Conservation (phyloP, 2,888 invertebrate genomes). For the Hydropsyche betteni region DNA sequence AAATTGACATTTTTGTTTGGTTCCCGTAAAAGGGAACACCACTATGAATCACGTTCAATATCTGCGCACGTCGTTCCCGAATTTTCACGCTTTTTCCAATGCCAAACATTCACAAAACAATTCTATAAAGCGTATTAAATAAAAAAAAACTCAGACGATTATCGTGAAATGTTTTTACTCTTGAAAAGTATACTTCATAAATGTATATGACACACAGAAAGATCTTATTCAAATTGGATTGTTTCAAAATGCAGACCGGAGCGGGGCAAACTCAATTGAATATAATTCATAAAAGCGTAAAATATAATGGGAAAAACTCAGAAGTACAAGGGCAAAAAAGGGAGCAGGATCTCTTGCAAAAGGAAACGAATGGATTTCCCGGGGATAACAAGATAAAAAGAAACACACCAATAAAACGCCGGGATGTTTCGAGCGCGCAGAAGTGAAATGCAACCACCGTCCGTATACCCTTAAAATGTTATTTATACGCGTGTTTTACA, state of each 20-base stretch:
- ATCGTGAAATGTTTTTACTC: not conserved
- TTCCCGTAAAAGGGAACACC: conserved; percentile 22
- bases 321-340: conserved; percentile 45
- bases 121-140: not conserved
- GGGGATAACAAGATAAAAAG: conserved; percentile 51
- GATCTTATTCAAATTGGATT: conserved; percentile 49
- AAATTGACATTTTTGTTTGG: conserved; percentile 34
- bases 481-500: too few species aligned
- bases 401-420: conserved; percentile 28
- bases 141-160: not conserved
- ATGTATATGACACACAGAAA: conserved; percentile 31
- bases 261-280: conserved; percentile 46
- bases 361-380: conserved; percentile 47
- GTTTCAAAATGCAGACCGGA: conserved; percentile 35
- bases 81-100: not conserved
- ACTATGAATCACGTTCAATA: conserved; percentile 35
- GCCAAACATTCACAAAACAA: not conserved
- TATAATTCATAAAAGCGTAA: conserved; percentile 51
- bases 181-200: not conserved
- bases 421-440: conserved; percentile 17
- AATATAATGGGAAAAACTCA: conserved; percentile 50
- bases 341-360: conserved; percentile 32
- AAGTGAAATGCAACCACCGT: conserved; percentile 28
- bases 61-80: conserved; percentile 13
- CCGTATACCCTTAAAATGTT: too few species aligned